Evolutionary conservation across 1,140 invertebrate genomes (phyloP), one percentile per base, ranked within the genome.

Genomic region (Radopholus similis): DNA sequence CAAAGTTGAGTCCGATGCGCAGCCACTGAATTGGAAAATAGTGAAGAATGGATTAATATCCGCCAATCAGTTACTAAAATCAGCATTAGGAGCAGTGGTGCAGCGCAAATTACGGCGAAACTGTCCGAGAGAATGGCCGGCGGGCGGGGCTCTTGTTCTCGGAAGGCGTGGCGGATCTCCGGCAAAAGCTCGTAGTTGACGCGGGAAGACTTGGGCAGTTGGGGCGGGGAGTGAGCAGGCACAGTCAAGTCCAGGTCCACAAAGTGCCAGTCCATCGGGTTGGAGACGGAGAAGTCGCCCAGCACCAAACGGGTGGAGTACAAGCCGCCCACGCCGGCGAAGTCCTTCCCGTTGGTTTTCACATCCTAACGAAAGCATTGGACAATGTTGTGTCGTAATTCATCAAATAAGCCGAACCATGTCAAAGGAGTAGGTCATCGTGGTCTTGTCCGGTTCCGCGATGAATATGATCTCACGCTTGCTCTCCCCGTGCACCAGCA

Each of bases 391-490:
- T 0, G 6, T 56, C 37, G 21, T 13, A 56, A 56, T 56, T 35
- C 6, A n/a, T 13, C n/a, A 5, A 34, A n/a, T 6, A 56, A 74
- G 40, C 84, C 85, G 85, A 83, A 91, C 90, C 86, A 95, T 86
- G 80, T 95, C 92, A 73, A 96, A 90, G 84, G 91, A 92, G 78
- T 96, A 94, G n/a, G 88, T 85, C 73, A 89, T 88, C 32, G 70
- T 64, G 68, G 86, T 85, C 53, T 86, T 85, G 80, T 95, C 93
- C n/a, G 89, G 87, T 82, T 96, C 93, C 15, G 92, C 91, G 30
- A 96, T 89, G 82, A 93, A 96, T 74, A 95, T 89, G 34, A 94
- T 90, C 85, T 97, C 93, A 70, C 89, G 87, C 21, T 88, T 86
- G 0, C 86, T 87, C 54, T 87, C 85, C 18, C 84, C 81, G 76